These are phyloP conservation scores for Pollenia angustigena DNA, from an alignment of 2,888 invertebrate species.

Conservation along the genomic window DNA sequence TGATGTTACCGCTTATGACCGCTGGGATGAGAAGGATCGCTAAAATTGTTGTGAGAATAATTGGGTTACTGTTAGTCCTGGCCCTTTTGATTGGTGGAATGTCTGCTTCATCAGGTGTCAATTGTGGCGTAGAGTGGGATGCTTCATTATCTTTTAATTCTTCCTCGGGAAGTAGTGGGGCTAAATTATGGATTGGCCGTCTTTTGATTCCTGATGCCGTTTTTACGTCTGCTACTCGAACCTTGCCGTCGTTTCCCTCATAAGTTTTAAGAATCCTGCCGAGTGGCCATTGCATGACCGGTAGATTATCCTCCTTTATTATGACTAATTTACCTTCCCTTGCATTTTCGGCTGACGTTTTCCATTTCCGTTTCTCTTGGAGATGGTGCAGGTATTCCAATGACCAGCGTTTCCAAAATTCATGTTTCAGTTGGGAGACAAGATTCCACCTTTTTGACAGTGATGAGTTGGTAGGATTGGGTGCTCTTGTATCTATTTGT, in stretches of 20 bases:
- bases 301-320: constrained; percentile 20
- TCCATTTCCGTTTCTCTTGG: neutral
- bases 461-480: neutral
- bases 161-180: neutral
- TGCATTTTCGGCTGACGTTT: neutral
- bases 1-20: constrained; percentile 2
- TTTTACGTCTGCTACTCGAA: neutral
- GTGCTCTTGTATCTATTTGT: neutral
- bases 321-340: constrained; percentile 11
- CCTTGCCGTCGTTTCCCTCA: neutral
- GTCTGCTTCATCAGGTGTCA: neutral
- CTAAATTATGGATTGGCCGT: neutral
- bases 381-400: neutral
- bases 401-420: constrained; percentile 27
- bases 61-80: neutral
- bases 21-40: neutral
- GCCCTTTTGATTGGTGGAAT: neutral
- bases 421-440: constrained; percentile 7
- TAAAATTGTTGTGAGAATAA: neutral
- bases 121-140: no score
- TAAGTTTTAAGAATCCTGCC: constrained; percentile 18
- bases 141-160: neutral
- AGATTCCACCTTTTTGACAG: neutral
- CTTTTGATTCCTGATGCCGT: constrained; percentile 2
- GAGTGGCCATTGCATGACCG: constrained; percentile 15